Evolutionary conservation across 2,888 invertebrate genomes (phyloP).

Genomic region (Biston betularia): DNA sequence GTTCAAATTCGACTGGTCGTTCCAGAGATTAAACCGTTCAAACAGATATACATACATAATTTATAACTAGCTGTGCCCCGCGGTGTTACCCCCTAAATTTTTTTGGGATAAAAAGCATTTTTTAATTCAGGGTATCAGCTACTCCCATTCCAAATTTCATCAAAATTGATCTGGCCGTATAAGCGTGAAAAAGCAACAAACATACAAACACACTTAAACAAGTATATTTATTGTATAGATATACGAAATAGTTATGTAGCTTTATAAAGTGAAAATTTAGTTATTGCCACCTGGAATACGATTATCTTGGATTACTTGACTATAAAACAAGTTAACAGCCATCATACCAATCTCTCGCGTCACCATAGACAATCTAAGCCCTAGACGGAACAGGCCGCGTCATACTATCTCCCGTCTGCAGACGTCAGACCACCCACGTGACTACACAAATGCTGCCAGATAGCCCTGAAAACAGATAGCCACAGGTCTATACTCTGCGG

Average conservation of each 20-base stretch:
- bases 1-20: too few species aligned
- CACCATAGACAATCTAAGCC: constrained; percentile 48
- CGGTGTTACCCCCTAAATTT: too few species aligned
- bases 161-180: too few species aligned
- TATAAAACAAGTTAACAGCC: constrained; percentile 49
- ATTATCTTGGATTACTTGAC: constrained; percentile 32
- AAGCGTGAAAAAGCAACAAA: too few species aligned
- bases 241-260: not conserved
- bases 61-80: too few species aligned
- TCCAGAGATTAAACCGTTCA: too few species aligned
- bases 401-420: constrained; percentile 25
- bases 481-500: not conserved
- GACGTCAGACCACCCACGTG: constrained; percentile 34
- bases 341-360: constrained; percentile 57
- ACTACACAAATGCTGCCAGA: constrained; percentile 30
- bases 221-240: too few species aligned
- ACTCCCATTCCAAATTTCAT: too few species aligned
- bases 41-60: too few species aligned
- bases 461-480: constrained; percentile 26
- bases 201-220: too few species aligned
- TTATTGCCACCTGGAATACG: not conserved
- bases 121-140: too few species aligned
- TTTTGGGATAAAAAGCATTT: too few species aligned
- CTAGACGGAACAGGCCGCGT: constrained; percentile 35
- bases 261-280: not conserved